Percentiles rank a stretch among this genome's conserved stretches.
Evolutionary conservation across 2,113 vertebrate species (phyloP).

Genomic region (Platichthys stellatus): DNA sequence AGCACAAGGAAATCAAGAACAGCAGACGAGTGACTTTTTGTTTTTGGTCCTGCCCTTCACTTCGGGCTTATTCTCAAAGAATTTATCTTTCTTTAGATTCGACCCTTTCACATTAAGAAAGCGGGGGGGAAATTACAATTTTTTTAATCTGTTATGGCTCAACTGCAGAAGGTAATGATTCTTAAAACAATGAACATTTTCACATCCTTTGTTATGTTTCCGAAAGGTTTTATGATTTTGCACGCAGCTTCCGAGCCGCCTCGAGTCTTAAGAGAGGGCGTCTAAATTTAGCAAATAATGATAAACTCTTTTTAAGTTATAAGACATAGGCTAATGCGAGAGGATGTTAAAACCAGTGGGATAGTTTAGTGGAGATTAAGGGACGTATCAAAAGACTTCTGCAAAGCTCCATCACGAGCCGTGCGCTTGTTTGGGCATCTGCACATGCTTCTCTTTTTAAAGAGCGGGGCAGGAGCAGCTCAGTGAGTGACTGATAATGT

Average conservation of each 20-base stretch:
- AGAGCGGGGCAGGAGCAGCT: slow-evolving; percentile 48
- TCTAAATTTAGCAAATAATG: slow-evolving; percentile 75
- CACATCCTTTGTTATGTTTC: slow-evolving; percentile 54
- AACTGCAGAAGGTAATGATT: slow-evolving; percentile 20
- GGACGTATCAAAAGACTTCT: slow-evolving; percentile 70
- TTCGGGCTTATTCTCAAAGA: slow-evolving; percentile 6
- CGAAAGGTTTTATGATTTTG: slow-evolving; percentile 54
- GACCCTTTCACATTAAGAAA: slow-evolving; percentile 27
- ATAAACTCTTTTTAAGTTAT: slow-evolving; percentile 79
- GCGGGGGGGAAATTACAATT: slow-evolving; percentile 28
- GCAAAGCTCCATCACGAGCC: slow-evolving; percentile 72
- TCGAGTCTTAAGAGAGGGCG: slow-evolving; percentile 67
- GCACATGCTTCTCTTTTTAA: slow-evolving; percentile 41
- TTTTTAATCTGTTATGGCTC: slow-evolving; percentile 55
- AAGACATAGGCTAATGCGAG: slow-evolving; percentile 78
- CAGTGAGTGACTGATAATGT: slow-evolving; percentile 69
- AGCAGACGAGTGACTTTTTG: slow-evolving; percentile 56
- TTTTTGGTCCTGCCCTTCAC: slow-evolving; percentile 42
- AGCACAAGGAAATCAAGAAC: slow-evolving; percentile 54
- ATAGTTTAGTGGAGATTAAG: slow-evolving; percentile 80
- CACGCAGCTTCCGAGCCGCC: slow-evolving; percentile 56
- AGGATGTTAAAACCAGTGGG: slow-evolving; percentile 77
- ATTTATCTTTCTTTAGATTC: slow-evolving; percentile 26
- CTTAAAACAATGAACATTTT: slow-evolving; percentile 66
- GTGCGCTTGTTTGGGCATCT: slow-evolving; percentile 69